A percentile compares a stretch with the other conserved stretches of the same genome.
Conservation (phyloP, 2,113 vertebrate genomes). For the Rhinogobius similis region DNA sequence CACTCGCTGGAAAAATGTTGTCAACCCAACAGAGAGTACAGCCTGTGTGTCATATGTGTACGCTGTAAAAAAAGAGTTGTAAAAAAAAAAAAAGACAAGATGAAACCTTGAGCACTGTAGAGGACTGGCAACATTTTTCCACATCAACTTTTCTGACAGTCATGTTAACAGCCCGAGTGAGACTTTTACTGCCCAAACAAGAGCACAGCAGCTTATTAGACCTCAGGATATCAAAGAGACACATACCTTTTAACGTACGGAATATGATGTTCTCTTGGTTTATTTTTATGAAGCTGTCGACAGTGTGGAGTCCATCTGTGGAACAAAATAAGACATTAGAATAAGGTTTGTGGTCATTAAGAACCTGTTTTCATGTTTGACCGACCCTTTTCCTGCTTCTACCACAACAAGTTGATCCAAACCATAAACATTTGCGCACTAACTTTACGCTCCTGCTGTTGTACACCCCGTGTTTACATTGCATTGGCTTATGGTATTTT, state of each 20-base stretch:
- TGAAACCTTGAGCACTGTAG: constrained; percentile 25
- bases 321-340: constrained; percentile 30
- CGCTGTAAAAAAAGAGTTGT: constrained; percentile 21
- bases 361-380: background rate
- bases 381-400: background rate
- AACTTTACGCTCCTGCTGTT: background rate
- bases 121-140: constrained; percentile 47
- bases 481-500: background rate
- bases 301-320: constrained; percentile 72
- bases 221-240: background rate
- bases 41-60: constrained; percentile 24
- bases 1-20: constrained; percentile 58
- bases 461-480: background rate
- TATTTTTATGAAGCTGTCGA: constrained; percentile 52
- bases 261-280: constrained; percentile 38
- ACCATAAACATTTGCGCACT: background rate
- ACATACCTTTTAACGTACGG: constrained; percentile 54
- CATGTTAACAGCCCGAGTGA: constrained; percentile 29
- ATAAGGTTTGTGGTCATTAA: too few relatives aligned
- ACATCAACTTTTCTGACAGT: constrained; percentile 32
- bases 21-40: constrained; percentile 43
- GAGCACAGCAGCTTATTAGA: constrained; percentile 26
- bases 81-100: constrained; percentile 29
- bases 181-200: constrained; percentile 6
- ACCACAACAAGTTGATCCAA: background rate